A percentile compares a stretch with the other conserved stretches of the same genome.
Evolutionary conservation across 2,888 invertebrate species (phyloP).

Genomic region (Conops quadrifasciatus): DNA sequence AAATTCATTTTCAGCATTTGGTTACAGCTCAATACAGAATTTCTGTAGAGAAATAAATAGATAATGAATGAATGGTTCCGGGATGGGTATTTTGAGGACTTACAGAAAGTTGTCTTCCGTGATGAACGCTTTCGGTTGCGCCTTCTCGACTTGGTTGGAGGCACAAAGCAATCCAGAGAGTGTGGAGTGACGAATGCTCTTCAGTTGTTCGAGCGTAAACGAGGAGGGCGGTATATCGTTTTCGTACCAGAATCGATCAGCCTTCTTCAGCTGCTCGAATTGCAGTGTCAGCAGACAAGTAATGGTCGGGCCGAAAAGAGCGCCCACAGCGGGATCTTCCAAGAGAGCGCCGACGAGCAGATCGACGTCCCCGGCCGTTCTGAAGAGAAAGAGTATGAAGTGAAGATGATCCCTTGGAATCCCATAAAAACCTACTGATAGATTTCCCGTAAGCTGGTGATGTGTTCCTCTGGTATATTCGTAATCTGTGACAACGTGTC

Average conservation of each 20-base stretch:
- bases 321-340: conserved; percentile 81
- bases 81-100: conserved; percentile 60
- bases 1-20: conserved; percentile 76
- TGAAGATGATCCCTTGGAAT: not conserved
- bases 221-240: conserved; percentile 91
- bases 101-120: conserved; percentile 86
- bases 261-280: conserved; percentile 81
- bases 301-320: conserved; percentile 87
- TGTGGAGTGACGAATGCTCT: conserved; percentile 81
- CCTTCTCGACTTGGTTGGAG: conserved; percentile 72
- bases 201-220: conserved; percentile 78
- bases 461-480: conserved; percentile 67
- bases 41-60: conserved; percentile 65
- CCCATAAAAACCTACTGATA: conserved; percentile 68
- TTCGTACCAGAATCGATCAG: conserved; percentile 96
- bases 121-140: conserved; percentile 89
- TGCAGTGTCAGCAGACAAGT: conserved; percentile 86
- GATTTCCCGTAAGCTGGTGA: conserved; percentile 73
- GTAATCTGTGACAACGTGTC: conserved; percentile 52
- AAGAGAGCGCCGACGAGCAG: conserved; percentile 83
- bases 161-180: conserved; percentile 83
- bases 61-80: not conserved
- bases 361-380: conserved; percentile 81
- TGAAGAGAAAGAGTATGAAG: conserved; percentile 54
- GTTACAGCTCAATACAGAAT: conserved; percentile 77